Evolutionary conservation across 2,888 invertebrate genomes (phyloP), one percentile per base, ranked within the genome.

Genomic region (Apotomis betuletana): DNA sequence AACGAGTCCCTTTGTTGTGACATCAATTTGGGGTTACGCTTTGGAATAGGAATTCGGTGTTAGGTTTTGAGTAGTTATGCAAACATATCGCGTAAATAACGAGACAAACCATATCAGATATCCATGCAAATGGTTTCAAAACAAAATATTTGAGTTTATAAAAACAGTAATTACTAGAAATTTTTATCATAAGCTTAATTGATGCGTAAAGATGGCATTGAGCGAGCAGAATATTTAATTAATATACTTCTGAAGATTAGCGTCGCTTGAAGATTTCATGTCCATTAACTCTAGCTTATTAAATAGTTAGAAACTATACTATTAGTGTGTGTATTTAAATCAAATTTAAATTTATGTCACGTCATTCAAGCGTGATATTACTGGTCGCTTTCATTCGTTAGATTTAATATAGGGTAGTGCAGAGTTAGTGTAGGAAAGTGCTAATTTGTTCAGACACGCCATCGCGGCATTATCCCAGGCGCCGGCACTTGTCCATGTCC

Each of bases 361-460:
- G 27, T 55, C 46, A 65, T 68, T 59, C 15, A 59, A 41, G 15
- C 8, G 12, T 41, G 57, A 59, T 52, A 27, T 44, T 58, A 69
- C 27, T 63, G 41, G 44, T 12, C 49, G 85, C 84, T 87, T 89
- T 88, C 85, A 86, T 87, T 52, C 13, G 62, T 72, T 67, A 67
- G 67, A 38, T 63, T 72, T 68, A 63, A 63, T 58, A 57, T 36
- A 12, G 55, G 51, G 57, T 65, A 72, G 58, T 61, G 60, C 13
- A 36, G 57, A 51, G 52, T 27, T 51, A 52, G 67, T 57, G 54
- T 85, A 82, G 80, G 79, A 81, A 80, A 79, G 84, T 82, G 84
- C 85, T 89, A 87, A 89, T 88, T 85, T 74, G 83, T 77, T 67
- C 71, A 75, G 77, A 81, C 92, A 92, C 90, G 92, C 92, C 84